Conservation (phyloP, 2,113 vertebrate species). For the Albula goreensis region DNA sequence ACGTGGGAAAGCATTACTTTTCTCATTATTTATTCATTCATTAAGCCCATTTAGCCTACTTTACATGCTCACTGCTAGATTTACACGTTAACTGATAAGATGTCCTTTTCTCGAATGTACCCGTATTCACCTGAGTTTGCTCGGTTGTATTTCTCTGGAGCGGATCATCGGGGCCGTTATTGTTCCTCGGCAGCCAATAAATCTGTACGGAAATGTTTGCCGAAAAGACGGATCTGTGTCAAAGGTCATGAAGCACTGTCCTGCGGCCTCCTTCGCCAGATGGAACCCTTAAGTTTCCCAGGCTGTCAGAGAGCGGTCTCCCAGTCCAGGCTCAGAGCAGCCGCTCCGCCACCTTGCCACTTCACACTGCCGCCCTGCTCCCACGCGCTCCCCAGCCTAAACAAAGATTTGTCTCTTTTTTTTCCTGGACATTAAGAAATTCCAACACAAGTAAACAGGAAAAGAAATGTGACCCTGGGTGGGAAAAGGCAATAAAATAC, state of each 20-base stretch:
- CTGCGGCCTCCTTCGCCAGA: slow-evolving; percentile 70
- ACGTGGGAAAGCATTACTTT: neutral
- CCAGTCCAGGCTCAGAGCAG: slow-evolving; percentile 39
- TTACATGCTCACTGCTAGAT: neutral
- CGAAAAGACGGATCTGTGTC: slow-evolving; percentile 72
- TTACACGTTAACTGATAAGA: neutral
- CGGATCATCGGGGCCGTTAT: slow-evolving; percentile 45
- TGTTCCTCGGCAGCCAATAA: slow-evolving; percentile 70
- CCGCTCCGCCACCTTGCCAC: slow-evolving; percentile 43
- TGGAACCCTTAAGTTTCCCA: slow-evolving; percentile 75
- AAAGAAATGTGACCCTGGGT: slow-evolving; percentile 45
- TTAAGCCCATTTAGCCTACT: neutral
- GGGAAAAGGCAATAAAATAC: slow-evolving; percentile 48
- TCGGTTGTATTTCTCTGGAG: slow-evolving; percentile 38
- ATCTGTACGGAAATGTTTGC: slow-evolving; percentile 71
- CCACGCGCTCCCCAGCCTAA: slow-evolving; percentile 37
- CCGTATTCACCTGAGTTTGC: neutral
- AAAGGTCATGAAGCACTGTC: slow-evolving; percentile 69
- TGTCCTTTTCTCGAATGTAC: neutral
- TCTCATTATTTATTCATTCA: neutral
- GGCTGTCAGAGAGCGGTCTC: slow-evolving; percentile 61
- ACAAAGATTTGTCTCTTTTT: slow-evolving; percentile 60
- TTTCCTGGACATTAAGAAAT: slow-evolving; percentile 46
- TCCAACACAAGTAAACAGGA: slow-evolving; percentile 58
- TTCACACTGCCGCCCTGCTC: slow-evolving; percentile 38